These are phyloP conservation scores for Trachymyrmex septentrionalis DNA, from an alignment of 1,140 invertebrate genomes.

Conservation along the genomic window DNA sequence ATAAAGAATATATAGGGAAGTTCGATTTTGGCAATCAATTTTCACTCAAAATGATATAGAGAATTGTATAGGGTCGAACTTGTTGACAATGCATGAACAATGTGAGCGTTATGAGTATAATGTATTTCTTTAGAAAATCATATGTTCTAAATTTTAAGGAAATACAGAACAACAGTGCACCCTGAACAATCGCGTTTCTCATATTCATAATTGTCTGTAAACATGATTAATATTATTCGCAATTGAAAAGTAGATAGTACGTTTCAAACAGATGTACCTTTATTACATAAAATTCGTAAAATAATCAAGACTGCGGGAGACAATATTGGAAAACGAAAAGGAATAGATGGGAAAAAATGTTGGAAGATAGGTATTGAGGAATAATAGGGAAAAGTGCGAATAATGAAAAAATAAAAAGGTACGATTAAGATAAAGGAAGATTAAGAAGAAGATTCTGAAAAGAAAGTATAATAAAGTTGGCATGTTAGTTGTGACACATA, in stretches of 20 bases:
- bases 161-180: constrained; percentile 45
- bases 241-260: not conserved
- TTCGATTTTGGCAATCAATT: constrained; percentile 1
- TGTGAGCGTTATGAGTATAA: not conserved
- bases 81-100: not conserved
- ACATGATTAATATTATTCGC: constrained; percentile 46
- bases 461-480: not conserved
- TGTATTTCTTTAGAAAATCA: constrained; percentile 32
- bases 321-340: not conserved
- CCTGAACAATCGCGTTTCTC: constrained; percentile 21
- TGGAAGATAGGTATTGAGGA: not conserved
- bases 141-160: constrained; percentile 74
- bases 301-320: not conserved
- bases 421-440: not conserved
- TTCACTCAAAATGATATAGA: not conserved
- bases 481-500: not conserved
- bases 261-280: constrained; percentile 27
- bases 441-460: not conserved
- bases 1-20: not conserved
- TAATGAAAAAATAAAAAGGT: not conserved
- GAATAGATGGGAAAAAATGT: not conserved
- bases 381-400: not conserved
- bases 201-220: constrained; percentile 42
- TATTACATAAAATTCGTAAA: constrained; percentile 8
- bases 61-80: not conserved